Evolutionary conservation across 2,113 vertebrate genomes (phyloP).

Genomic region (Ailurus styani): DNA sequence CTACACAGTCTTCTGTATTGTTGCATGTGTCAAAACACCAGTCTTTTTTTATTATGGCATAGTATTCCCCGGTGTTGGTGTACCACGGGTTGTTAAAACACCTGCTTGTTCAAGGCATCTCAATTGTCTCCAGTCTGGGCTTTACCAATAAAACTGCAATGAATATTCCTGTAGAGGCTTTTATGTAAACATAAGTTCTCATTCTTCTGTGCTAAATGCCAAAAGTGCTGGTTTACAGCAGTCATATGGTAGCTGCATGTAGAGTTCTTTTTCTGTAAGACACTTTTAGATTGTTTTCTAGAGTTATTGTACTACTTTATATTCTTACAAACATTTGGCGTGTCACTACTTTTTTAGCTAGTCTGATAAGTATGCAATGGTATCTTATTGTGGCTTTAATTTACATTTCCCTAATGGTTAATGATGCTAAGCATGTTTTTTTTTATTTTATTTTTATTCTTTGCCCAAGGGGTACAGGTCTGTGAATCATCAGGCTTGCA

Average conservation of each 20-base stretch:
- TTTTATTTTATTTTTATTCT: no score
- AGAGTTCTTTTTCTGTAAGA: not conserved
- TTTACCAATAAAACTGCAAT: not conserved
- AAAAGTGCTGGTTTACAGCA: not conserved
- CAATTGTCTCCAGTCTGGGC: not conserved
- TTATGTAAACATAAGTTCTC: not conserved
- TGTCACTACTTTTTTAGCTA: not conserved
- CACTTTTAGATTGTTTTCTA: not conserved
- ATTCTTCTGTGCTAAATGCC: not conserved
- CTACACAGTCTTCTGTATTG: not conserved
- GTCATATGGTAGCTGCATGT: no score
- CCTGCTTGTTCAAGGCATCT: not conserved
- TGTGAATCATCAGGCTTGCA: no score
- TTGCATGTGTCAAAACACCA: not conserved
- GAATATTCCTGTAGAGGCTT: not conserved
- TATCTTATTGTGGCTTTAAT: not conserved
- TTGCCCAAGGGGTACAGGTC: no score
- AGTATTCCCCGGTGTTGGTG: not conserved
- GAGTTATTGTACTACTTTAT: not conserved
- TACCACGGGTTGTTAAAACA: not conserved
- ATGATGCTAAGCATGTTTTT: not conserved
- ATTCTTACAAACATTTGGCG: not conserved
- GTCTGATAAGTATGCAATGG: not conserved
- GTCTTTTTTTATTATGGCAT: not conserved
- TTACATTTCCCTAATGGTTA: not conserved